Evolutionary conservation across 2,888 invertebrate species (phyloP).

Genomic region (Synanthedon andrenaeformis): DNA sequence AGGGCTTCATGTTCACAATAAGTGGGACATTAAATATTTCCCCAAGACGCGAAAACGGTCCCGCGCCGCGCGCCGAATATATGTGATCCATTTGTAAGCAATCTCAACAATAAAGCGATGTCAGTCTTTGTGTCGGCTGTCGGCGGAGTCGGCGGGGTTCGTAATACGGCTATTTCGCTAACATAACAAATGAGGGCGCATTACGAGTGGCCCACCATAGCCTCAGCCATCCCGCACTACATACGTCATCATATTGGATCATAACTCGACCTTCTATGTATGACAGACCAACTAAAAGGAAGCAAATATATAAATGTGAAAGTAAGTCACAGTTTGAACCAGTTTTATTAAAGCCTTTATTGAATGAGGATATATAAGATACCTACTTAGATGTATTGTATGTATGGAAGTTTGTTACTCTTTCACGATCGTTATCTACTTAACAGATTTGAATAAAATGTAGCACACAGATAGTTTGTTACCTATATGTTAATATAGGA

Average conservation of each 20-base stretch:
- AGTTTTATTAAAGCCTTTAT: too few species aligned
- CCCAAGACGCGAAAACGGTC: background rate
- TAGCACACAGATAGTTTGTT: too few species aligned
- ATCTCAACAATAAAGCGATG: slow-evolving; percentile 56
- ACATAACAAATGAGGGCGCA: slow-evolving; percentile 59
- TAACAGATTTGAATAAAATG: too few species aligned
- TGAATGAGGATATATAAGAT: too few species aligned
- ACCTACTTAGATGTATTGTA: too few species aligned
- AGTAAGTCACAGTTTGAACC: too few species aligned
- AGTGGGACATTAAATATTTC: background rate
- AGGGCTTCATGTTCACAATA: background rate
- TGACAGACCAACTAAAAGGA: background rate
- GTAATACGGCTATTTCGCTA: slow-evolving; percentile 49
- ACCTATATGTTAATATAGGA: too few species aligned
- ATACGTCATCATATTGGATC: slow-evolving; percentile 30
- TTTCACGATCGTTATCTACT: too few species aligned
- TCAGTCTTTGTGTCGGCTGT: slow-evolving; percentile 52
- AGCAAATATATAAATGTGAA: background rate
- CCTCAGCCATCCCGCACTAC: slow-evolving; percentile 19
- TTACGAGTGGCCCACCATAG: slow-evolving; percentile 30
- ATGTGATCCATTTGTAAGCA: slow-evolving; percentile 55
- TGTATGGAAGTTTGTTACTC: too few species aligned
- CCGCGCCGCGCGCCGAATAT: slow-evolving; percentile 26
- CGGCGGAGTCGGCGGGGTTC: slow-evolving; percentile 19
- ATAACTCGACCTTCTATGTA: background rate